A percentile compares a stretch with the other conserved stretches of the same genome.
These are phyloP conservation scores for Hypotaenidia philippensis DNA, from an alignment of 2,797 vertebrate genomes.

Conservation along the genomic window DNA sequence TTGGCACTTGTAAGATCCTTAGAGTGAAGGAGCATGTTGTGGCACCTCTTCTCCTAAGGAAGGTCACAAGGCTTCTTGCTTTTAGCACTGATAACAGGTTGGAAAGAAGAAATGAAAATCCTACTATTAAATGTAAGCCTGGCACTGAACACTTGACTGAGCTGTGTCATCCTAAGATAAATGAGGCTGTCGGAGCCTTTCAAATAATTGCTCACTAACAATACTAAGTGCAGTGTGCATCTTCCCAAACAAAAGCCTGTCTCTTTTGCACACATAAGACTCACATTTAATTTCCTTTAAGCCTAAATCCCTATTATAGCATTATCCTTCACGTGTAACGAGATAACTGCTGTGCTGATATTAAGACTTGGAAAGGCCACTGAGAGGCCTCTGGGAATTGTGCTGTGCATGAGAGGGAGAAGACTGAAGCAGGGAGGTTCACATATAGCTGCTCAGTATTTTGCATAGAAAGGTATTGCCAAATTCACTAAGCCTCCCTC, in stretches of 20 bases:
- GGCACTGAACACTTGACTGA: neutral
- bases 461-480: neutral
- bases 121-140: neutral
- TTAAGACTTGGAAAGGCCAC: neutral
- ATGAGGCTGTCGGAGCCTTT: neutral
- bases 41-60: neutral
- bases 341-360: neutral
- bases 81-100: neutral
- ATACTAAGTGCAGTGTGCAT: neutral
- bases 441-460: neutral
- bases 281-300: neutral
- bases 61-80: neutral
- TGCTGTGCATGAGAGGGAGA: neutral
- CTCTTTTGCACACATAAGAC: neutral
- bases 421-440: neutral
- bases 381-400: neutral
- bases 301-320: neutral
- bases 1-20: neutral
- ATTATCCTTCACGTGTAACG: neutral
- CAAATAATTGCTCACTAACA: neutral
- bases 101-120: neutral
- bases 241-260: neutral
- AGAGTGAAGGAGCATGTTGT: neutral
- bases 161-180: neutral
- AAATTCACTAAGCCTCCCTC: conserved; percentile 30